These are phyloP conservation scores for Dermatophagoides farinae DNA, from an alignment of 1,140 invertebrate species.

Conservation along the genomic window DNA sequence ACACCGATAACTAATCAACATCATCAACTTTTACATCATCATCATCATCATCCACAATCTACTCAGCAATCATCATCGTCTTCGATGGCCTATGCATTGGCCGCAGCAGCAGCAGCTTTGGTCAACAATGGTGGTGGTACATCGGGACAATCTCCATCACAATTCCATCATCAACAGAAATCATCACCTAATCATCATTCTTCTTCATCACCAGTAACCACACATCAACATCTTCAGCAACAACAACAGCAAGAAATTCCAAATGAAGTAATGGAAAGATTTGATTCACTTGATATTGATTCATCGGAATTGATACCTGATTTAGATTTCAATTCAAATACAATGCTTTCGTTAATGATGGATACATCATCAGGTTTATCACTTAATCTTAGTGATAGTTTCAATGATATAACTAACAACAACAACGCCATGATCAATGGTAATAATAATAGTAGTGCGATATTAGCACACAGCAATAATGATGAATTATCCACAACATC, in stretches of 20 bases:
- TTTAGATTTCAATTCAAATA: slow-evolving; percentile 12
- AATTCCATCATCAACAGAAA: background rate
- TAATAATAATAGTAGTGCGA: background rate
- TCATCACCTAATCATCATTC: background rate
- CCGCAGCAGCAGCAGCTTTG: background rate
- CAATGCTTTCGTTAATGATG: slow-evolving; percentile 12
- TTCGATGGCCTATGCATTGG: background rate
- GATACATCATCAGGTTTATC: slow-evolving; percentile 4
- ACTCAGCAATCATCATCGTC: background rate
- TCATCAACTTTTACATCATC: background rate
- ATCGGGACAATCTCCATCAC: background rate
- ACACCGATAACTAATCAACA: background rate
- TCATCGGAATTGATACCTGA: slow-evolving; percentile 12
- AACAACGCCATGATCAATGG: background rate
- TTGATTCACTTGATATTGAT: slow-evolving; percentile 15
- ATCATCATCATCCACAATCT: background rate
- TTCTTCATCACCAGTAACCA: background rate
- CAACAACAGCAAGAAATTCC: background rate
- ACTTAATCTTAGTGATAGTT: background rate
- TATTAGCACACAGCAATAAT: background rate
- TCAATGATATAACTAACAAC: background rate
- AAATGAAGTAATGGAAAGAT: slow-evolving; percentile 11
- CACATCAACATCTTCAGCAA: background rate
- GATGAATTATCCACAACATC: background rate
- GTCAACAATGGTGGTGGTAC: background rate